Percentiles rank a stretch among this genome's conserved stretches.
Conservation (phyloP, 2,797 vertebrate species). For the Brotula barbata region DNA sequence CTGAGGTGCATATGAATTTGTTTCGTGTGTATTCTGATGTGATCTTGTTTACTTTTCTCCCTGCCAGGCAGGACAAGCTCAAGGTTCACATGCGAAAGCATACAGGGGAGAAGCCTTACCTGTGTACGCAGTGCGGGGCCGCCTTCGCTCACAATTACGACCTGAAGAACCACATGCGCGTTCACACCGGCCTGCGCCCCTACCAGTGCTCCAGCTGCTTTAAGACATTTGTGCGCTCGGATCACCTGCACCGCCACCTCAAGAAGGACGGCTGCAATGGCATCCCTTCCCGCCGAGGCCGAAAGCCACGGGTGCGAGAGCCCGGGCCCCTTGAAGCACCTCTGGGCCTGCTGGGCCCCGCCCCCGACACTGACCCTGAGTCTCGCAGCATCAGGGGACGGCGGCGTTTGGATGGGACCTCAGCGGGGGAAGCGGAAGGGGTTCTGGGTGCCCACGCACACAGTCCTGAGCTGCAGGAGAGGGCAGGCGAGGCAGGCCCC, state of each 20-base stretch:
- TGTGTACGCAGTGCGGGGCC: constrained; percentile 95
- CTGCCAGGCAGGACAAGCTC: constrained; percentile 95
- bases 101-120: constrained; percentile 98
- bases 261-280: constrained; percentile 99
- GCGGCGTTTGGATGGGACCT: constrained; percentile 67
- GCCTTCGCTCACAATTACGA: constrained; percentile 99
- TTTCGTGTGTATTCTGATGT: constrained; percentile 28
- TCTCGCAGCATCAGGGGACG: constrained; percentile 74
- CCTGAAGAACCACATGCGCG: constrained; percentile 99
- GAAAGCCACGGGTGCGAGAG: constrained; percentile 89
- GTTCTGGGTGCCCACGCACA: constrained; percentile 64
- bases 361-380: constrained; percentile 56
- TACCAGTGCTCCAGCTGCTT: constrained; percentile 98
- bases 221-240: constrained; percentile 98
- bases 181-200: constrained; percentile 96
- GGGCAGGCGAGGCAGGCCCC: constrained; percentile 67
- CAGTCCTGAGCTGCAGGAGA: constrained; percentile 73
- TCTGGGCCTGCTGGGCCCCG: constrained; percentile 56
- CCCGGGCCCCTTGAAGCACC: constrained; percentile 72
- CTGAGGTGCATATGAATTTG: constrained; percentile 3
- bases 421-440: constrained; percentile 49
- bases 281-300: constrained; percentile 89
- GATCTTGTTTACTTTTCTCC: constrained; percentile 46
- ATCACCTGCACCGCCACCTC: constrained; percentile 97
- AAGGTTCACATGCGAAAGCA: constrained; percentile 99